A percentile compares a stretch with the other conserved stretches of the same genome.
phyloP scores from a whole-genome alignment of 2,797 vertebrate genomes.

The Oceanodroma leucorhoa region DNA sequence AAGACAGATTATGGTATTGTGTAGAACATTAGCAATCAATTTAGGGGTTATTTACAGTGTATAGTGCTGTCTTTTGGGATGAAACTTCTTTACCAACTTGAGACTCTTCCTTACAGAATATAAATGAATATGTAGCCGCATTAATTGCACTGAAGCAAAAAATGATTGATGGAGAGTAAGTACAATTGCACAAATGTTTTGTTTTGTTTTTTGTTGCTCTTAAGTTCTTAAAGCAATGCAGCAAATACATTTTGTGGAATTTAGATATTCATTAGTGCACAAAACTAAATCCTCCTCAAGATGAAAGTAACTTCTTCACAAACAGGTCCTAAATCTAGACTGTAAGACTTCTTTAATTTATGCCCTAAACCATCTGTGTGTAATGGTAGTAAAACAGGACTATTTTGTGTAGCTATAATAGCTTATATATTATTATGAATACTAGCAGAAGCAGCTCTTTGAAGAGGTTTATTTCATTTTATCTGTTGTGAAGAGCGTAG shows the following conservation, averaged over 20 bases:
- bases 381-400: background rate
- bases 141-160: constrained; percentile 93
- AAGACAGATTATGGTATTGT: background rate
- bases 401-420: background rate
- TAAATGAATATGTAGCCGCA: constrained; percentile 91
- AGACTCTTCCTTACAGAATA: constrained; percentile 79
- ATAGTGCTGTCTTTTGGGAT: background rate
- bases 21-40: accelerated
- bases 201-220: background rate
- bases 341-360: background rate
- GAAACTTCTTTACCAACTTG: background rate
- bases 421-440: background rate
- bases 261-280: accelerated
- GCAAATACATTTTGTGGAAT: background rate
- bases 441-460: background rate
- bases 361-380: background rate
- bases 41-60: background rate
- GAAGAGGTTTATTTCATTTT: background rate
- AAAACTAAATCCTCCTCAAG: background rate
- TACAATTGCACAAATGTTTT: constrained; percentile 3
- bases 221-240: background rate
- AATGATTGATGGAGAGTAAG: constrained; percentile 92
- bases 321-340: background rate
- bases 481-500: background rate
- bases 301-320: background rate